Percentiles rank a stretch among this genome's conserved stretches.
These are phyloP conservation scores for Sesamia inferens DNA, from an alignment of 2,888 invertebrate species.

Conservation along the genomic window DNA sequence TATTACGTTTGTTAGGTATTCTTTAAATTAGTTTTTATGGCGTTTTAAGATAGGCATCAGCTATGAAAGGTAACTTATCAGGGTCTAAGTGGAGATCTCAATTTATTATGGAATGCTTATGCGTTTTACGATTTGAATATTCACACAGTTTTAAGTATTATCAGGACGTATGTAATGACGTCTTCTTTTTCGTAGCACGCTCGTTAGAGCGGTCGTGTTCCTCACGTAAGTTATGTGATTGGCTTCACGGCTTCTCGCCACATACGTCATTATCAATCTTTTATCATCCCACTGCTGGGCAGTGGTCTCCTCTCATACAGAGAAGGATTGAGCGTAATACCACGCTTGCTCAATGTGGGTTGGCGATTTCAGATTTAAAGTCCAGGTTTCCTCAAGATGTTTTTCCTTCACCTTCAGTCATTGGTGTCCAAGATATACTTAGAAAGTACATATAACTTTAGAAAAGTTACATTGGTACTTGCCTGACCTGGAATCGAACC, in stretches of 20 bases:
- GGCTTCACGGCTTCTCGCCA: background rate
- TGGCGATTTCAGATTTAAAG: too few relatives aligned
- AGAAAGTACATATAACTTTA: too few relatives aligned
- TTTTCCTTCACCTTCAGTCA: too few relatives aligned
- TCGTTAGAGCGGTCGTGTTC: background rate
- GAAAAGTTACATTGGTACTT: too few relatives aligned
- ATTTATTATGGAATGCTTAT: slow-evolving; percentile 47
- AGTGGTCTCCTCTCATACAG: too few relatives aligned
- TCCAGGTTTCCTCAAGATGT: too few relatives aligned
- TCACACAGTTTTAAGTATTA: slow-evolving; percentile 1
- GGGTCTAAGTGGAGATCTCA: slow-evolving; percentile 49
- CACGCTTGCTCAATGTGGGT: too few relatives aligned
- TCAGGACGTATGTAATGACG: background rate
- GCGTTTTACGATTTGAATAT: slow-evolving; percentile 23
- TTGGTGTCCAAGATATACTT: too few relatives aligned
- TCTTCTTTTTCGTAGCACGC: background rate
- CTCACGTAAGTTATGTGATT: background rate
- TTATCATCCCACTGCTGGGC: too few relatives aligned
- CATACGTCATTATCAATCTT: too few relatives aligned
- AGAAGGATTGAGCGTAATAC: too few relatives aligned
- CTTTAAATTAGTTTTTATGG: slow-evolving; percentile 49
- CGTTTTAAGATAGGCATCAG: slow-evolving; percentile 38
- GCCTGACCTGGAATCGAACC: too few relatives aligned
- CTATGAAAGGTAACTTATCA: slow-evolving; percentile 31
- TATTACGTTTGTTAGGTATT: slow-evolving; percentile 41